These are phyloP conservation scores for Rotaria magnacalcarata DNA, from an alignment of 2,888 invertebrate species.

Conservation along the genomic window DNA sequence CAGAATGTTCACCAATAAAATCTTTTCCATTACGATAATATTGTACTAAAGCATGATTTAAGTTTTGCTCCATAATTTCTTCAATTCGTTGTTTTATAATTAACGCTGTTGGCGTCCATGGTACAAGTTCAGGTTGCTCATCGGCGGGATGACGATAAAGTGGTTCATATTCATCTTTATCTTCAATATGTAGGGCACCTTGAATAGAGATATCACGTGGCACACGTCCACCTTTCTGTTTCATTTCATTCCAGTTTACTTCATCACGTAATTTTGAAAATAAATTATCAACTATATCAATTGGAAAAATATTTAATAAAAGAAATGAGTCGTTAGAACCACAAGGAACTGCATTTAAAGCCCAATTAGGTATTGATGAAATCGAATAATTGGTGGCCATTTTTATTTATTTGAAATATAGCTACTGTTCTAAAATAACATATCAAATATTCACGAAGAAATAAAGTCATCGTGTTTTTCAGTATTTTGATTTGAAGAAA, in stretches of 20 bases:
- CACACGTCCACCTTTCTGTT: not conserved
- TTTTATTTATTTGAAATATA: too few relatives aligned
- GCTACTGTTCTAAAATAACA: too few relatives aligned
- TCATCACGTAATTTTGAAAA: not conserved
- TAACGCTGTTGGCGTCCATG: not conserved
- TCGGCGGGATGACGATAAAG: constrained; percentile 3
- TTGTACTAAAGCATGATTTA: constrained; percentile 30
- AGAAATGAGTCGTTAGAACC: not conserved
- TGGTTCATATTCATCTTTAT: not conserved
- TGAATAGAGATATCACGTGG: not conserved
- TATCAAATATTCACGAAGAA: too few relatives aligned
- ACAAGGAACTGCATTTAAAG: not conserved
- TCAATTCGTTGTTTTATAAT: not conserved
- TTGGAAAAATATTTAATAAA: not conserved
- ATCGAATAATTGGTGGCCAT: not conserved
- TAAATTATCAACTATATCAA: not conserved
- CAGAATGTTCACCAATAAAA: not conserved
- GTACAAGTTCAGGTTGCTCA: not conserved
- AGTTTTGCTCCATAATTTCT: not conserved
- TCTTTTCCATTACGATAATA: constrained; percentile 6
- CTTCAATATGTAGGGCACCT: not conserved
- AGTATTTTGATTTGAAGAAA: too few relatives aligned
- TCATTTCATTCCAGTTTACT: not conserved
- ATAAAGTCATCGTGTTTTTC: too few relatives aligned
- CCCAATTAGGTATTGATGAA: not conserved